Conservation (phyloP, 53 echinoderm and acorn worm genomes). For the Antedon mediterranea region DNA sequence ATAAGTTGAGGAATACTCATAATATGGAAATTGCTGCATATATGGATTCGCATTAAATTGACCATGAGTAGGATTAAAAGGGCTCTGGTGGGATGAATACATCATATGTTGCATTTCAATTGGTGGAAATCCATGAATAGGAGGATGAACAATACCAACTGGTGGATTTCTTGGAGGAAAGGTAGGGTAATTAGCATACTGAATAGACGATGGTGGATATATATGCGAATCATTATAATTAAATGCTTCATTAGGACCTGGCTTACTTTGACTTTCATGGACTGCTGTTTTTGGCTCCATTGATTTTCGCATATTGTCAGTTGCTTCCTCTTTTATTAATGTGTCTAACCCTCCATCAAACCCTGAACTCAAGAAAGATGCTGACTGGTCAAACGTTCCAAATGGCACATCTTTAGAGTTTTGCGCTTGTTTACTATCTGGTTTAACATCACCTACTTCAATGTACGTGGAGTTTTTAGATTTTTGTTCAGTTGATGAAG, state of each 20-base stretch:
- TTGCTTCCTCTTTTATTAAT: slow-evolving; percentile 9
- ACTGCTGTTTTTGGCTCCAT: too few relatives aligned
- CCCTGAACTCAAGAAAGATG: background rate
- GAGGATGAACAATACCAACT: background rate
- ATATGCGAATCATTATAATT: background rate
- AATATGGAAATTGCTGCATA: background rate
- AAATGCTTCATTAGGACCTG: background rate
- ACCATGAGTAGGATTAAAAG: background rate
- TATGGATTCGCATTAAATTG: background rate
- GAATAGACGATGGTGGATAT: background rate
- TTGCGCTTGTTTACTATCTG: background rate
- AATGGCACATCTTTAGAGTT: background rate
- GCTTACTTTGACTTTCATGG: background rate
- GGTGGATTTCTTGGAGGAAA: background rate
- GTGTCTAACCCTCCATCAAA: slow-evolving; percentile 10
- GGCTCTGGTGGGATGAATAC: background rate
- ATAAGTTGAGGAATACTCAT: background rate
- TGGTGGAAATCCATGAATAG: background rate
- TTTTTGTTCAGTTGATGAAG: background rate
- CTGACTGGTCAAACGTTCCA: background rate
- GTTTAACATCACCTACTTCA: background rate
- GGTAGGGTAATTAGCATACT: background rate
- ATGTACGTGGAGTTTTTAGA: background rate
- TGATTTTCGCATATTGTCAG: slow-evolving; percentile 13
- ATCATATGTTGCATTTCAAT: background rate